phyloP scores from a whole-genome alignment of 2,113 vertebrate species.

The Astur gentilis region DNA sequence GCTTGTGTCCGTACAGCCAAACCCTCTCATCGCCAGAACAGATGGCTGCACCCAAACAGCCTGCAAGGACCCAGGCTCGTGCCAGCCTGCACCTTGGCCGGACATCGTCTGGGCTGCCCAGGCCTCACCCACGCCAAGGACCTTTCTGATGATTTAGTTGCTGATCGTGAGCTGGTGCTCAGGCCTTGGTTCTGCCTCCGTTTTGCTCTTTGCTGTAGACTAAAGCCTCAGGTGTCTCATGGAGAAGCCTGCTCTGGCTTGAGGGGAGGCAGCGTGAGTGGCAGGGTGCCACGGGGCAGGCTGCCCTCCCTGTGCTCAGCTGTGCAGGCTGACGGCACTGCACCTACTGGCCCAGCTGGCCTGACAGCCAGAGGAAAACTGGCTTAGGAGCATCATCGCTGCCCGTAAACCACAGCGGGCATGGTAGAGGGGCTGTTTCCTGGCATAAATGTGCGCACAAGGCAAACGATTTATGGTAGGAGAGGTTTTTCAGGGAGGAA shows the following conservation, averaged over 20 bases:
- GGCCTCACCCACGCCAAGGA: accelerated
- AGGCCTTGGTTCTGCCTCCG: background rate
- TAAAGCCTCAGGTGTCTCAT: background rate
- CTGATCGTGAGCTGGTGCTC: background rate
- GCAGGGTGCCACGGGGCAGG: accelerated
- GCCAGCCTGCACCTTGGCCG: background rate
- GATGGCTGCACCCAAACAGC: background rate
- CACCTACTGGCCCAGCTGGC: background rate
- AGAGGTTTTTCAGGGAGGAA: background rate
- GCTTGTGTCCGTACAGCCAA: background rate
- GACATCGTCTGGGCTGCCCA: background rate
- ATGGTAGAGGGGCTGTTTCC: background rate
- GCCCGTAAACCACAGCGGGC: background rate
- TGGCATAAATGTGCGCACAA: background rate
- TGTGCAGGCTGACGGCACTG: accelerated
- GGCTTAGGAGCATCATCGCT: background rate
- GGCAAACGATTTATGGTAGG: background rate
- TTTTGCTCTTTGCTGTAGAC: background rate
- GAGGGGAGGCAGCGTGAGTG: accelerated
- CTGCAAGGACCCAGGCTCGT: background rate
- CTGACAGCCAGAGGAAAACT: background rate
- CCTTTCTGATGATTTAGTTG: background rate
- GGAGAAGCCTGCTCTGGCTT: background rate
- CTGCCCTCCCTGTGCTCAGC: accelerated
- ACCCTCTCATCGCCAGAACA: background rate